These are phyloP conservation scores for Hemithea aestivaria DNA, from an alignment of 2,888 invertebrate genomes.

Conservation along the genomic window DNA sequence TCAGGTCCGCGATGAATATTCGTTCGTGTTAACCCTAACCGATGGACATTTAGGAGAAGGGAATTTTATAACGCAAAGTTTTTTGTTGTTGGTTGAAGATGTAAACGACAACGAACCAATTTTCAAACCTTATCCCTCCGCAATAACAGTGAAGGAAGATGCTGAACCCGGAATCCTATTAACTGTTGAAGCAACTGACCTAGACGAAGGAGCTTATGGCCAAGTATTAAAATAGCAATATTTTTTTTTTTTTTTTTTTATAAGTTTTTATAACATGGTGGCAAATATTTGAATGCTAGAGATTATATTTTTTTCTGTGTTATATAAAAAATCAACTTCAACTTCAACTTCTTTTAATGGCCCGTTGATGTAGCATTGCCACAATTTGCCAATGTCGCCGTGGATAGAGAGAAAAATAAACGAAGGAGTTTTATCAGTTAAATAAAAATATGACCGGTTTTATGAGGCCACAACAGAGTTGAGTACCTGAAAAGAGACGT, in stretches of 20 bases:
- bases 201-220: conserved; percentile 94
- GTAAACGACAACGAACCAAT: conserved; percentile 95
- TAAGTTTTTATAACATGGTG: too few species aligned
- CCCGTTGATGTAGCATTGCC: too few species aligned
- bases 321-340: too few species aligned
- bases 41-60: conserved; percentile 93
- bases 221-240: conserved; percentile 77
- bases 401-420: too few species aligned
- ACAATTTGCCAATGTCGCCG: too few species aligned
- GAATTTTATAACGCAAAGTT: conserved; percentile 93
- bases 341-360: too few species aligned
- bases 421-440: too few species aligned
- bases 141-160: conserved; percentile 89
- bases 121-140: conserved; percentile 91
- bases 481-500: too few species aligned
- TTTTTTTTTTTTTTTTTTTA: conserved; percentile 5
- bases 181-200: conserved; percentile 91
- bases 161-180: conserved; percentile 86
- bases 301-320: too few species aligned
- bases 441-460: too few species aligned
- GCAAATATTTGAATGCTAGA: too few species aligned
- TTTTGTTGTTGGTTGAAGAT: conserved; percentile 92
- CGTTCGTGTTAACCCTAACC: conserved; percentile 91
- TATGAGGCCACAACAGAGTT: too few species aligned
- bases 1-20: conserved; percentile 91